Evolutionary conservation across 2,113 vertebrate genomes (phyloP).

Genomic region (Larimichthys crocea): DNA sequence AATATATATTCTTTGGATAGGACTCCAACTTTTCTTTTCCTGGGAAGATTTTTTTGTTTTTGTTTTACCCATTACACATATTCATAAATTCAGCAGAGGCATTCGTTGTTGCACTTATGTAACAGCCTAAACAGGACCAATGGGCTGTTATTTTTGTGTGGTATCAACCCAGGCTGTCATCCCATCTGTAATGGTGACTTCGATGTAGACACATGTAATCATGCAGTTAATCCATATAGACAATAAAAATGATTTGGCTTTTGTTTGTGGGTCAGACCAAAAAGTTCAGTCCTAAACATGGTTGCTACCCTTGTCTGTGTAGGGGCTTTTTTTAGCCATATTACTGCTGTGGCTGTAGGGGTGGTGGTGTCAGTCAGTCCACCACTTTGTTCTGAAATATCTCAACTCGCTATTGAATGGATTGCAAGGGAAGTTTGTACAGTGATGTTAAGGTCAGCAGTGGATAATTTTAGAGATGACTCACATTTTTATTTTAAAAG

Average conservation of each 20-base stretch:
- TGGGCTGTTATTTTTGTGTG: conserved; percentile 35
- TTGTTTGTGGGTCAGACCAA: conserved; percentile 48
- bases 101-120: conserved; percentile 57
- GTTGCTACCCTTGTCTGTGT: neutral
- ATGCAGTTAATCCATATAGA: conserved; percentile 56
- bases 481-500: too few species aligned
- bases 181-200: conserved; percentile 62
- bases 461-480: too few species aligned
- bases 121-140: conserved; percentile 33
- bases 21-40: neutral
- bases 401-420: neutral
- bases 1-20: conserved; percentile 13
- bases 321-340: neutral
- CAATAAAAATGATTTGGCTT: conserved; percentile 32
- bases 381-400: neutral
- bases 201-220: conserved; percentile 20
- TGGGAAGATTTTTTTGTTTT: conserved; percentile 7
- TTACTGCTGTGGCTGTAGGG: too few species aligned
- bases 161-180: conserved; percentile 43
- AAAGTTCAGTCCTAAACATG: neutral
- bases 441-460: too few species aligned
- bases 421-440: too few species aligned
- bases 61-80: conserved; percentile 47
- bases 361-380: neutral
- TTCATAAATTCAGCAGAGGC: conserved; percentile 59